Evolutionary conservation across 1,140 invertebrate genomes (phyloP).

Genomic region (Trachymyrmex septentrionalis): DNA sequence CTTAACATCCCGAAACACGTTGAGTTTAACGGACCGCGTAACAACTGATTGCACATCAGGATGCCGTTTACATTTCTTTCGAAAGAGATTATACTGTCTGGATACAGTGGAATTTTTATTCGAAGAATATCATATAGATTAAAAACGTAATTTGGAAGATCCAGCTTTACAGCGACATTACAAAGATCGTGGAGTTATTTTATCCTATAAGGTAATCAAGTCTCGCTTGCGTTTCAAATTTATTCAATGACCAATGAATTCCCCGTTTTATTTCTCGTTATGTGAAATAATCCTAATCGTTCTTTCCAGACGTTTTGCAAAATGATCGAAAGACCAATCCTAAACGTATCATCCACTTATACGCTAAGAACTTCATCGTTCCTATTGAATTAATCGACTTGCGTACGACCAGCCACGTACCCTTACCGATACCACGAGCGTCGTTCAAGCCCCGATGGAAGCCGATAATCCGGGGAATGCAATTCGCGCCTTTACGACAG

Average conservation of each 20-base stretch:
- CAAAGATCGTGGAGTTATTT: neutral
- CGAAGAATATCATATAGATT: neutral
- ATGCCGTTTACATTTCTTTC: neutral
- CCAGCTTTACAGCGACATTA: neutral
- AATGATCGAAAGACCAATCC: neutral
- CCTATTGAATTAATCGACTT: slow-evolving; percentile 22
- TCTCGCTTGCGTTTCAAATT: neutral
- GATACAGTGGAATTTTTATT: neutral
- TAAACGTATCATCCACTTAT: slow-evolving; percentile 7
- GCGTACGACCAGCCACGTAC: neutral
- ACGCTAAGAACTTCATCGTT: slow-evolving; percentile 1
- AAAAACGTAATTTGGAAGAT: neutral
- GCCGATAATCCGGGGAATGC: slow-evolving; percentile 45
- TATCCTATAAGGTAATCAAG: neutral
- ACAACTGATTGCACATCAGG: neutral
- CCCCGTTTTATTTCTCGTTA: neutral
- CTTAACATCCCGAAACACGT: neutral
- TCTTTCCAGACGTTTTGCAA: neutral
- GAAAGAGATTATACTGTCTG: neutral
- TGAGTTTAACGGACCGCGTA: neutral
- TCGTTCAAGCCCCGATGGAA: neutral
- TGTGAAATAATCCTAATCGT: neutral
- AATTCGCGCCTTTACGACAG: slow-evolving; percentile 28
- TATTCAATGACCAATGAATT: neutral
- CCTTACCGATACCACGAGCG: slow-evolving; percentile 1